Conservation (phyloP, 64 coral and sea anemone genomes). For the Exaiptasia diaphana region DNA sequence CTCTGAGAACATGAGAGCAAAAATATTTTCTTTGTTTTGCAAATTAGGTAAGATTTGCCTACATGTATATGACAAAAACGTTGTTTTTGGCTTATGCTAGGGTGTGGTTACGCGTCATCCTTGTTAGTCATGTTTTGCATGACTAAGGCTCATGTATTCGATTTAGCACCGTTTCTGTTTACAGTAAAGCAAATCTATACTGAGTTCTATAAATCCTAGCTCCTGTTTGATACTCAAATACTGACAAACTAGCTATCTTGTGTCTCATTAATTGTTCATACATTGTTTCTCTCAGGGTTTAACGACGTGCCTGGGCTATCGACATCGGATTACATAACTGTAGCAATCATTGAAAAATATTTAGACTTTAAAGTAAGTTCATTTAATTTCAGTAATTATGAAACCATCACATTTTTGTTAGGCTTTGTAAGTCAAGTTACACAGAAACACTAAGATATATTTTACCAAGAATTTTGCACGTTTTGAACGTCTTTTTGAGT, state of each 20-base stretch:
- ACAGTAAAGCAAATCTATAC: too few relatives aligned
- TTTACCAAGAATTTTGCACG: too few relatives aligned
- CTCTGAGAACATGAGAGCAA: conserved; percentile 96
- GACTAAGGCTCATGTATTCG: too few relatives aligned
- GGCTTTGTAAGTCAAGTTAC: neutral
- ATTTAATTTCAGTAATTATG: neutral
- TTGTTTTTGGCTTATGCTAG: too few relatives aligned
- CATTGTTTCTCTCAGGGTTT: conserved; percentile 80
- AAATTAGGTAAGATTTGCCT: conserved; percentile 69
- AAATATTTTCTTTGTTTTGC: conserved; percentile 93
- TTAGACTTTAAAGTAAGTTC: conserved; percentile 86
- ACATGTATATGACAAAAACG: neutral
- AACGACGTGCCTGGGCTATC: conserved; percentile 95
- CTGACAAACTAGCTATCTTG: neutral
- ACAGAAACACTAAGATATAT: too few relatives aligned
- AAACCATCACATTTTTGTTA: neutral
- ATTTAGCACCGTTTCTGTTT: too few relatives aligned
- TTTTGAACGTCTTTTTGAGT: too few relatives aligned
- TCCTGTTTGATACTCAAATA: too few relatives aligned
- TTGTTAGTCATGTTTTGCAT: too few relatives aligned
- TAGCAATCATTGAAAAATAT: conserved; percentile 94
- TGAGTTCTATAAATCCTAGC: too few relatives aligned
- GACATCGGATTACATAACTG: conserved; percentile 80
- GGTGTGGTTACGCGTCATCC: too few relatives aligned
- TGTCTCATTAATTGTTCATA: neutral